phyloP scores from a whole-genome alignment of 2,888 invertebrate genomes.

The Eubasilissa splendida region DNA sequence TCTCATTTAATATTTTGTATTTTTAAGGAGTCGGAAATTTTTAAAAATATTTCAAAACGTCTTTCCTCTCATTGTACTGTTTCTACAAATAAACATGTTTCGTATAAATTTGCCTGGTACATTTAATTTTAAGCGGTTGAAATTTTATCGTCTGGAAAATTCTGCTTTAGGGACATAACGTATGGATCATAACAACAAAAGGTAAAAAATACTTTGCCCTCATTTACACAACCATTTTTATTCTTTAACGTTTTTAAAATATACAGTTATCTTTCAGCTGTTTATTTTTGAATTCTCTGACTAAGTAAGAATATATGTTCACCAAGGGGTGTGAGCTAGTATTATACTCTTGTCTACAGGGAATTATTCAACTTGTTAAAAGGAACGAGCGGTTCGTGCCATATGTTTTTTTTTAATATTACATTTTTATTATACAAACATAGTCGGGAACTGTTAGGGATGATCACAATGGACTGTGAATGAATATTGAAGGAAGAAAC shows the following conservation, averaged over 20 bases:
- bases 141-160: constrained; percentile 49
- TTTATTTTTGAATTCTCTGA: constrained; percentile 14
- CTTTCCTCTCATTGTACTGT: constrained; percentile 8
- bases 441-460: too few relatives aligned
- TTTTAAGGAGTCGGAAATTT: too few relatives aligned
- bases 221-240: constrained; percentile 47
- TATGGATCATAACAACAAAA: constrained; percentile 36
- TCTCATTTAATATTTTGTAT: too few relatives aligned
- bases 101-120: constrained; percentile 39
- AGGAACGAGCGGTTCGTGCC: neutral
- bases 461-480: too few relatives aligned
- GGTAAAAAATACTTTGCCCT: constrained; percentile 31
- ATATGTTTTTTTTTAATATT: too few relatives aligned
- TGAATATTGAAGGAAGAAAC: too few relatives aligned
- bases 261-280: constrained; percentile 1
- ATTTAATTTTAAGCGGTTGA: constrained; percentile 53
- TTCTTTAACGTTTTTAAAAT: constrained; percentile 24
- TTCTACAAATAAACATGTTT: constrained; percentile 31
- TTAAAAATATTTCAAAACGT: too few relatives aligned
- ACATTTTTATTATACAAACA: too few relatives aligned
- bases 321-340: constrained; percentile 11
- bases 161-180: constrained; percentile 46
- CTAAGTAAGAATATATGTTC: constrained; percentile 2
- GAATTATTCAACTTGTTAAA: constrained; percentile 34
- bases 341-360: constrained; percentile 9